Percentiles rank a stretch among this genome's conserved stretches.
These are phyloP conservation scores for Chaitophorus viminalis DNA, from an alignment of 2,888 invertebrate genomes.

Conservation along the genomic window DNA sequence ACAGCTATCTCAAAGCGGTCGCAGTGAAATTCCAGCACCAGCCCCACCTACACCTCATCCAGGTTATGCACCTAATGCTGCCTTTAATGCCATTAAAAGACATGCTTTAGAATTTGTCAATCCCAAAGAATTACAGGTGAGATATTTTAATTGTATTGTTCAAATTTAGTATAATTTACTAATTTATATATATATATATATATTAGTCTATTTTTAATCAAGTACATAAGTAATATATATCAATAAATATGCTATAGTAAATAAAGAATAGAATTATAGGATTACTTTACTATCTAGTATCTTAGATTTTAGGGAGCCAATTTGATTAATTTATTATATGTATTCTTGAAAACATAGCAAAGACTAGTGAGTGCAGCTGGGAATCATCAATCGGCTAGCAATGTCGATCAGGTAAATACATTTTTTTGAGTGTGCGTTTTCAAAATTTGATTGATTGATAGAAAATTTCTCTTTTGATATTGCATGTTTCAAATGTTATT, in stretches of 20 bases:
- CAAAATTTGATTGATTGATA: constrained; percentile 18
- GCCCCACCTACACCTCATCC: constrained; percentile 76
- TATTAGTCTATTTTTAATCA: background rate
- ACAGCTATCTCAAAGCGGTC: constrained; percentile 70
- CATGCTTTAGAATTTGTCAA: constrained; percentile 92
- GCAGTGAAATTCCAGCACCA: constrained; percentile 71
- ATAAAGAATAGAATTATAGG: background rate
- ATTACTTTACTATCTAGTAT: background rate
- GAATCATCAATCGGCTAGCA: constrained; percentile 54
- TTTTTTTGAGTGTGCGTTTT: constrained; percentile 50
- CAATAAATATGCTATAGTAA: background rate
- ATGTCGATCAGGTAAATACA: constrained; percentile 61
- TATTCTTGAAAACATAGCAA: constrained; percentile 60
- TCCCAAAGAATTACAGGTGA: constrained; percentile 88
- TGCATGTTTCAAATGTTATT: constrained; percentile 50
- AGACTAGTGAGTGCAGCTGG: constrained; percentile 61
- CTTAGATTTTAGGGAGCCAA: background rate
- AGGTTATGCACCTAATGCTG: constrained; percentile 95
- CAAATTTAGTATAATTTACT: background rate
- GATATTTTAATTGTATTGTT: constrained; percentile 41
- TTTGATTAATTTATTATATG: constrained; percentile 40
- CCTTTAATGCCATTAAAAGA: constrained; percentile 94
- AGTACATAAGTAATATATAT: background rate
- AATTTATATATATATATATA: too few relatives aligned
- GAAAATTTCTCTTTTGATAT: constrained; percentile 32